A percentile compares a stretch with the other conserved stretches of the same genome.
phyloP scores from a whole-genome alignment of 2,797 vertebrate species.

The Siniperca obscura region DNA sequence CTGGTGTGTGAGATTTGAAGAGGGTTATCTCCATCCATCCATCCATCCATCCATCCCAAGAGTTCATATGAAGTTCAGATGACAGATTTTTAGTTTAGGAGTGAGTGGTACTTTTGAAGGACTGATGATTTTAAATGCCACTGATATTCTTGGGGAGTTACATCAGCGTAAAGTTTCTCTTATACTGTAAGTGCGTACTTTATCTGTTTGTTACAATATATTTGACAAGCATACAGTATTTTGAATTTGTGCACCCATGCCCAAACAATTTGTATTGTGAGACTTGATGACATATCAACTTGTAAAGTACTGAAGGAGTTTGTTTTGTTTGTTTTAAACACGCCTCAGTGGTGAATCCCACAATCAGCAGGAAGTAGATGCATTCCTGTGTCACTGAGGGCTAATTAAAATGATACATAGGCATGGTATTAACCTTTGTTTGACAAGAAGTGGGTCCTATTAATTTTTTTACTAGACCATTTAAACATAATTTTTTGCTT shows the following conservation, averaged over 20 bases:
- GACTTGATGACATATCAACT: not conserved
- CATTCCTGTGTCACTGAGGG: conserved; percentile 41
- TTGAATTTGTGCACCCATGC: not conserved
- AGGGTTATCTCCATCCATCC: conserved; percentile 21
- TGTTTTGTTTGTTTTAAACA: conserved; percentile 29
- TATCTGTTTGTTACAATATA: not conserved
- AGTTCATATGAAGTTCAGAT: conserved; percentile 55
- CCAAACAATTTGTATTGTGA: not conserved
- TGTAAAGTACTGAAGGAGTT: not conserved
- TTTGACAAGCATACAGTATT: not conserved
- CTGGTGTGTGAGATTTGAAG: conserved; percentile 32
- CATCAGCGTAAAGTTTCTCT: not conserved
- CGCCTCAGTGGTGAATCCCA: conserved; percentile 36
- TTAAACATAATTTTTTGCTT: conserved; percentile 12
- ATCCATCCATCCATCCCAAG: not conserved
- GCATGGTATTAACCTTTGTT: conserved; percentile 36
- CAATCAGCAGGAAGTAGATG: conserved; percentile 22
- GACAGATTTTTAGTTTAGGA: conserved; percentile 11
- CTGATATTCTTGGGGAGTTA: not conserved
- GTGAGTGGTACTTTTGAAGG: not conserved
- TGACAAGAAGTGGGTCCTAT: conserved; percentile 16
- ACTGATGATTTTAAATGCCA: not conserved
- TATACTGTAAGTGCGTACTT: not conserved
- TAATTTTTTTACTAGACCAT: conserved; percentile 10
- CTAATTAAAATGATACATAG: conserved; percentile 52